A percentile compares a stretch with the other conserved stretches of the same genome.
Evolutionary conservation across 2,797 vertebrate genomes (phyloP).

Genomic region (Cephalopachus bancanus): DNA sequence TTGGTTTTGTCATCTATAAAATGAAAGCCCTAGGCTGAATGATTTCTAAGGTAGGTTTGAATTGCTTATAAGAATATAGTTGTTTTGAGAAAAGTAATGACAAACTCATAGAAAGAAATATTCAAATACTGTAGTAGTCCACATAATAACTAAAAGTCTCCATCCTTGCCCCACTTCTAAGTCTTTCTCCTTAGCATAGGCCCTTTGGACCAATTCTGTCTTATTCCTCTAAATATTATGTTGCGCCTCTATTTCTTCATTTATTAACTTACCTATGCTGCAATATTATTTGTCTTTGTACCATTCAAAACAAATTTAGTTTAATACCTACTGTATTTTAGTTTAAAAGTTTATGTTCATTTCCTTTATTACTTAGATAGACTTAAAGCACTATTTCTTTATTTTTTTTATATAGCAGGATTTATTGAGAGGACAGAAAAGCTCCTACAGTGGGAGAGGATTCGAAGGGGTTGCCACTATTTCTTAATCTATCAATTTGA

Average conservation of each 20-base stretch:
- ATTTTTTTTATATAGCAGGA: too few relatives aligned
- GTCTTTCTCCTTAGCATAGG: neutral
- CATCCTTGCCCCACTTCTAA: neutral
- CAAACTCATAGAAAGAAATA: neutral
- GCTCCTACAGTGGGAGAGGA: too few relatives aligned
- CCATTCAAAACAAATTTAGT: slow-evolving; percentile 51
- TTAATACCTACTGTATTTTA: slow-evolving; percentile 34
- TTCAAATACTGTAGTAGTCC: neutral
- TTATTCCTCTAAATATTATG: neutral
- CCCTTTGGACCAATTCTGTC: slow-evolving; percentile 5
- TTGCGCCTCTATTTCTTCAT: slow-evolving; percentile 28
- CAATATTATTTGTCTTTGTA: neutral
- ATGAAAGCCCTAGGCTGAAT: neutral
- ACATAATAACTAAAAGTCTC: neutral
- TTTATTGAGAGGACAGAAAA: too few relatives aligned
- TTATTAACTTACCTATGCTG: neutral
- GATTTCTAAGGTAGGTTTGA: neutral
- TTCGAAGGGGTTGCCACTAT: neutral
- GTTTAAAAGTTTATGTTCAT: neutral
- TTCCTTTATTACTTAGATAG: neutral
- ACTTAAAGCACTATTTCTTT: slow-evolving; percentile 11
- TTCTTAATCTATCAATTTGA: slow-evolving; percentile 21
- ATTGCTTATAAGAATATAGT: slow-evolving; percentile 27
- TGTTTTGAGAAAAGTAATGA: slow-evolving; percentile 56
- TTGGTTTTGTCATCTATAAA: slow-evolving; percentile 21